Conservation (phyloP, 2,888 invertebrate genomes). For the Chesias legatella region DNA sequence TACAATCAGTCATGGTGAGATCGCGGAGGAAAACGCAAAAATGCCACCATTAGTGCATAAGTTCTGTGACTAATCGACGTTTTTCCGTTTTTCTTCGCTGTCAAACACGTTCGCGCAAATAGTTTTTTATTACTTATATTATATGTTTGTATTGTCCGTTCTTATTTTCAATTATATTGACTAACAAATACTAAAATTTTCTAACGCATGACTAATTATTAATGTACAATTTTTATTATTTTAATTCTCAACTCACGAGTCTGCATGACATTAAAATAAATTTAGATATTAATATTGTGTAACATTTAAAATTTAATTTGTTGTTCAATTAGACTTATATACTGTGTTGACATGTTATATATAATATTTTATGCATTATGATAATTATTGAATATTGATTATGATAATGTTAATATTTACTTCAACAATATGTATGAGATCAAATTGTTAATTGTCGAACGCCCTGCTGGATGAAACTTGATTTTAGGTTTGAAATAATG, state of each 20-base stretch:
- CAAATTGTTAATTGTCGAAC: slow-evolving; percentile 47
- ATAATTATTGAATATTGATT: slow-evolving; percentile 39
- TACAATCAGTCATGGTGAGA: slow-evolving; percentile 47
- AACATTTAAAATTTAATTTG: slow-evolving; percentile 42
- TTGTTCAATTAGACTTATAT: slow-evolving; percentile 46
- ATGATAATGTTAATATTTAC: slow-evolving; percentile 44
- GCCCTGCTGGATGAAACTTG: slow-evolving; percentile 73
- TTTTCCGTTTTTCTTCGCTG: slow-evolving; percentile 64
- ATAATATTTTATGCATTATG: slow-evolving; percentile 44
- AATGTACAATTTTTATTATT: slow-evolving; percentile 46
- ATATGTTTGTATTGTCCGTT: slow-evolving; percentile 37
- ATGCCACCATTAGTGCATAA: slow-evolving; percentile 52
- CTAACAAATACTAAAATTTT: slow-evolving; percentile 75
- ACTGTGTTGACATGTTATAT: slow-evolving; percentile 57
- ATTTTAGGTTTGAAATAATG: slow-evolving; percentile 56
- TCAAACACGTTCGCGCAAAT: slow-evolving; percentile 47
- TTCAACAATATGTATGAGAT: slow-evolving; percentile 67
- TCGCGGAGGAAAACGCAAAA: slow-evolving; percentile 60
- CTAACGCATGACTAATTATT: slow-evolving; percentile 70
- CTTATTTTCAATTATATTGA: slow-evolving; percentile 69
- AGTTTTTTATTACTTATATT: slow-evolving; percentile 31
- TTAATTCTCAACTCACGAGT: slow-evolving; percentile 68
- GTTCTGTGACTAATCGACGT: slow-evolving; percentile 56
- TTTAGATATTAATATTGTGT: slow-evolving; percentile 37
- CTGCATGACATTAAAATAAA: slow-evolving; percentile 61